phyloP scores from a whole-genome alignment of 2,888 invertebrate species.

The Thera obeliscata region DNA sequence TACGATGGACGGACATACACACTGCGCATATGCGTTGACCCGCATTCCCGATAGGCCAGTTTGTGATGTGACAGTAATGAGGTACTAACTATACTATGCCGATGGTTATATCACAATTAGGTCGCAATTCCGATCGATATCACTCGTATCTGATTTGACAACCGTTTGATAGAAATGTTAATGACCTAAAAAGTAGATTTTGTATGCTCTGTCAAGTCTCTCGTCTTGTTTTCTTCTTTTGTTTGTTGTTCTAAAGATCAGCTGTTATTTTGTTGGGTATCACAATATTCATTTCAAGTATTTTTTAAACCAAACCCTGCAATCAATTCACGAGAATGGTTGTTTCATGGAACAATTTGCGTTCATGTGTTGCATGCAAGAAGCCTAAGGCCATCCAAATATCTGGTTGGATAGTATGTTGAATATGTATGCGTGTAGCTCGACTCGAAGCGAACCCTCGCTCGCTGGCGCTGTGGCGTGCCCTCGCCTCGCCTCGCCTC shows the following conservation, averaged over 20 bases:
- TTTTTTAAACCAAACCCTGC: neutral
- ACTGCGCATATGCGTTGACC: slow-evolving; percentile 73
- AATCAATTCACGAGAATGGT: slow-evolving; percentile 1
- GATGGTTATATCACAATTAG: slow-evolving; percentile 52
- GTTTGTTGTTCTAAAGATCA: too few relatives aligned
- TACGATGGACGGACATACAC: slow-evolving; percentile 42
- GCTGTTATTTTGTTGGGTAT: too few relatives aligned
- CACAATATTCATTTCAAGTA: too few relatives aligned
- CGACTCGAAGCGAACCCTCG: slow-evolving; percentile 74
- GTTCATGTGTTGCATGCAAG: slow-evolving; percentile 40
- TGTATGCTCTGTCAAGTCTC: too few relatives aligned
- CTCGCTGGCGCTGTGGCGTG: slow-evolving; percentile 62
- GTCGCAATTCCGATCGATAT: slow-evolving; percentile 69
- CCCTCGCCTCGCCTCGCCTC: slow-evolving; percentile 65
- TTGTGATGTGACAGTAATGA: slow-evolving; percentile 75
- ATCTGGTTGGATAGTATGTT: slow-evolving; percentile 64
- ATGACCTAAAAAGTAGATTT: neutral
- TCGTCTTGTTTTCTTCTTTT: too few relatives aligned
- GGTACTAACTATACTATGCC: slow-evolving; percentile 66
- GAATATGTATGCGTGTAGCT: slow-evolving; percentile 69
- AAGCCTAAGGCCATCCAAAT: slow-evolving; percentile 57
- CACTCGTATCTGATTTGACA: slow-evolving; percentile 63
- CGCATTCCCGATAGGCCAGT: slow-evolving; percentile 76
- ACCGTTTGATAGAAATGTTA: slow-evolving; percentile 10
- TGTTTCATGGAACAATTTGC: slow-evolving; percentile 13